Base-by-base conservation (phyloP, 2,113 vertebrate genomes). In the Melanotaenia duboulayi region DNA sequence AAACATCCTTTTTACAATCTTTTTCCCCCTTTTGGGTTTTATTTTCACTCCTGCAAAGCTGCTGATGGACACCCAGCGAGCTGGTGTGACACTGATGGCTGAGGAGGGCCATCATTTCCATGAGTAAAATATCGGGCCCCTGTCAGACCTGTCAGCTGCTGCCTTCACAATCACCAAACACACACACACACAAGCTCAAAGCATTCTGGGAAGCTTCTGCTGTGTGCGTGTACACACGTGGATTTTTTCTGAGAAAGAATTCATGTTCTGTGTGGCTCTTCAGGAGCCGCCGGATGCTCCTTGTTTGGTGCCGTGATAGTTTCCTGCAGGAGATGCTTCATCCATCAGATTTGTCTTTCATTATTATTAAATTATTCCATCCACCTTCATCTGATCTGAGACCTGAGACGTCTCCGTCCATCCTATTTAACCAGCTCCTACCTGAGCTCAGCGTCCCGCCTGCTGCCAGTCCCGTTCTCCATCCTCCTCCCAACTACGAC, bases 11-110 rank as follows among this genome's bases (percentile, higher is more conserved):
- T 90, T 84, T 74, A 82, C 66, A 67, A 57, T 61, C 48, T 68
- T 62, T 56, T 73, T 46, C 58, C 54, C 20, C 61, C 42, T 78
- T 69, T 46, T 46, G 44, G 28, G 57, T 61, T 71, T 60, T 79
- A 69, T 74, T 87, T 82, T 75, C 74, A 74, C 70, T 82, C 74
- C 68, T 71, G 55, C 60, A 49, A 23, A 62, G 84, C 54, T 44
- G 35, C 80, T 90, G 90, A 92, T 81, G 82, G 91, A 89, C 87
- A 86, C 79, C 68, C 64, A 39, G 78, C 48, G 82, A 81, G 84
- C 84, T 70, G 71, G 65, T 60, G 68, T 90, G 90, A 92, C 91
- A 91, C 89, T 91, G 91, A 92, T 92, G 90, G 88, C 58, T 81
- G 81, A 71, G 71, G 84, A 84, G 79, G 84, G 83, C 87, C 73